Conservation (phyloP, 2,113 vertebrate genomes). For the Chloropsis cyanopogon region DNA sequence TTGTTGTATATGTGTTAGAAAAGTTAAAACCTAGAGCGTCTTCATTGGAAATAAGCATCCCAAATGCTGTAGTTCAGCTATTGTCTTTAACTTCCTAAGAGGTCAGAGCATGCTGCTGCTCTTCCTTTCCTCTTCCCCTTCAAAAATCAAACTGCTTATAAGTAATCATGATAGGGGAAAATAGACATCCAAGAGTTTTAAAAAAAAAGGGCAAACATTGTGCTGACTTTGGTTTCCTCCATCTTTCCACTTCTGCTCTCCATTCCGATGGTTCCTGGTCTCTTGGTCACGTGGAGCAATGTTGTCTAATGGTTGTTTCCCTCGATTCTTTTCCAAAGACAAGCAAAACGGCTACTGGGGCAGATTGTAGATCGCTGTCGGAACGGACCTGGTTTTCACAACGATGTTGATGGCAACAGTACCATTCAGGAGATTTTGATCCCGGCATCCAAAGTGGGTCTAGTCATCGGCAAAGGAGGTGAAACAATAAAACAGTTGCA, state of each 20-base stretch:
- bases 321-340: conserved; percentile 78
- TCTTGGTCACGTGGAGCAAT: neutral
- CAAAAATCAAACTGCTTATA: neutral
- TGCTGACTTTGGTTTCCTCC: conserved; percentile 67
- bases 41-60: neutral
- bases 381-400: conserved; percentile 93
- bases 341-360: conserved; percentile 92
- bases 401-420: conserved; percentile 87
- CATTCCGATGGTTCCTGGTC: neutral
- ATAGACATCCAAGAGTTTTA: neutral
- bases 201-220: neutral
- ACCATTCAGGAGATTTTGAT: conserved; percentile 95
- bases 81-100: conserved; percentile 10
- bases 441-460: conserved; percentile 95
- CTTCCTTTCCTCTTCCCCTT: neutral
- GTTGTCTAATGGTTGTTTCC: conserved; percentile 55
- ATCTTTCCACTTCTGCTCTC: conserved; percentile 50
- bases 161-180: neutral
- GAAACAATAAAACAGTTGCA: conserved; percentile 98
- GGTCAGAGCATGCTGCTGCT: conserved; percentile 56
- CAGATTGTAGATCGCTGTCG: conserved; percentile 98
- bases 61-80: neutral
- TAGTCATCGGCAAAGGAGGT: conserved; percentile 98
- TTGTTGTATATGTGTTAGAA: neutral
- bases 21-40: neutral